phyloP scores from a whole-genome alignment of 2,797 vertebrate genomes.

The Sebastes steindachneri region DNA sequence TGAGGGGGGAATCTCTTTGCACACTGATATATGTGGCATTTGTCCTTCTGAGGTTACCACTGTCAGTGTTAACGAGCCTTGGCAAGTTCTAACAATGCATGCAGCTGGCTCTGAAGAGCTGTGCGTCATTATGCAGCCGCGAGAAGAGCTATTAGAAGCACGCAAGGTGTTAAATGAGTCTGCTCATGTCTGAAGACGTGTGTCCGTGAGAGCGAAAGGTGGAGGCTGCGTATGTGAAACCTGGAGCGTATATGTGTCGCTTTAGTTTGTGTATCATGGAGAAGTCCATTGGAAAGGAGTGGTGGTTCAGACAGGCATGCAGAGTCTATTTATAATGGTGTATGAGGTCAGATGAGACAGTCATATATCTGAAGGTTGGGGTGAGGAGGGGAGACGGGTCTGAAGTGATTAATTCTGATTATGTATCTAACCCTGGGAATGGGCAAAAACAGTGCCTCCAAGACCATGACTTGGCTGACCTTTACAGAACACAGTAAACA shows the following conservation, averaged over 20 bases:
- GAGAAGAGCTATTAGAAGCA: slow-evolving; percentile 73
- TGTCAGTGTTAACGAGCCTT: slow-evolving; percentile 86
- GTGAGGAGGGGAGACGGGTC: slow-evolving; percentile 71
- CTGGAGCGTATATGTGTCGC: slow-evolving; percentile 15
- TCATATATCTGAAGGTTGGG: slow-evolving; percentile 91
- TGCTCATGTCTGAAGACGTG: slow-evolving; percentile 68
- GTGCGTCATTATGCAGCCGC: slow-evolving; percentile 77
- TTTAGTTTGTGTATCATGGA: slow-evolving; percentile 29
- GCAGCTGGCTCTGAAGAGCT: slow-evolving; percentile 82
- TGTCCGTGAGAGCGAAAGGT: slow-evolving; percentile 30
- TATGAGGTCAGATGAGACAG: slow-evolving; percentile 91
- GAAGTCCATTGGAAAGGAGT: slow-evolving; percentile 52
- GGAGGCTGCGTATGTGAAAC: slow-evolving; percentile 27
- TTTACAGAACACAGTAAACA: slow-evolving; percentile 93
- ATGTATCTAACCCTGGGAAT: slow-evolving; percentile 97
- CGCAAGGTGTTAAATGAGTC: slow-evolving; percentile 74
- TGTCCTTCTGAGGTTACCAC: slow-evolving; percentile 86
- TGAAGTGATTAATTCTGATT: slow-evolving; percentile 94
- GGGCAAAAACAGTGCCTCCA: slow-evolving; percentile 90
- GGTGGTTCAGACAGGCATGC: slow-evolving; percentile 75
- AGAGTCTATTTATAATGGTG: slow-evolving; percentile 90
- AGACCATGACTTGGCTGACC: slow-evolving; percentile 92
- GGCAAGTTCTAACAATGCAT: slow-evolving; percentile 84
- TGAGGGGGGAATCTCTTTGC: slow-evolving; percentile 27
- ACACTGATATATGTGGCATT: slow-evolving; percentile 81